Percentiles rank a stretch among this genome's conserved stretches.
phyloP scores from a whole-genome alignment of 23 tunicate genomes.

The Ciona savignyi region DNA sequence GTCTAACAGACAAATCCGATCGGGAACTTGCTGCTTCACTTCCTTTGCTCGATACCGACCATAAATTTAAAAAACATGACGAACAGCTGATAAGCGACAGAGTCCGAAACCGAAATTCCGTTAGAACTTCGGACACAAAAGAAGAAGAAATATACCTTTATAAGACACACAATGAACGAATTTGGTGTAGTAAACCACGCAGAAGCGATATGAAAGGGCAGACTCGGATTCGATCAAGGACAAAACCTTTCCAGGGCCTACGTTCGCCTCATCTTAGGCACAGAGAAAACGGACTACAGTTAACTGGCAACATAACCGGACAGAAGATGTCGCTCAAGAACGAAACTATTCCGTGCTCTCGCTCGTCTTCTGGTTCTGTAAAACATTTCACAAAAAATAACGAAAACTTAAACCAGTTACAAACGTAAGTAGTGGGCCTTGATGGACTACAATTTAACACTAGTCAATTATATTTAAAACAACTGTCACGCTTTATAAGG shows the following conservation, averaged over 20 bases:
- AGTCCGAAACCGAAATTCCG: not conserved
- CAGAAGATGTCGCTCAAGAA: too few relatives aligned
- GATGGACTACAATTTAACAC: too few relatives aligned
- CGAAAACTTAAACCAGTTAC: too few relatives aligned
- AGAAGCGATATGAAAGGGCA: slow-evolving; percentile 17
- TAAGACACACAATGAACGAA: not conserved
- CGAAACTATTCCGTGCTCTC: too few relatives aligned
- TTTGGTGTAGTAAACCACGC: slow-evolving; percentile 7
- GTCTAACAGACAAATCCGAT: not conserved
- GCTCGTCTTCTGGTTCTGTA: too few relatives aligned
- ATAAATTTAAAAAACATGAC: too few relatives aligned
- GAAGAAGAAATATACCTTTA: not conserved
- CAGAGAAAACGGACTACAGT: not conserved
- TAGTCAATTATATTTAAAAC: too few relatives aligned
- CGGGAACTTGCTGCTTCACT: not conserved
- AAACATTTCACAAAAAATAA: too few relatives aligned
- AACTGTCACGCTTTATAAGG: too few relatives aligned
- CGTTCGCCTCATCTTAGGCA: not conserved
- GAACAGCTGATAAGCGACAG: not conserved
- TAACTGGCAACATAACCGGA: too few relatives aligned
- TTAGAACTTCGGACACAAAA: too few relatives aligned
- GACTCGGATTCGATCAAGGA: not conserved
- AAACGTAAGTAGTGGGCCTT: too few relatives aligned
- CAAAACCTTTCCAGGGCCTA: not conserved
- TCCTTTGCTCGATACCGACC: not conserved